Percentiles rank a stretch among this genome's conserved stretches.
Evolutionary conservation across 2,113 vertebrate species (phyloP).

Genomic region (Lepisosteus oculatus): DNA sequence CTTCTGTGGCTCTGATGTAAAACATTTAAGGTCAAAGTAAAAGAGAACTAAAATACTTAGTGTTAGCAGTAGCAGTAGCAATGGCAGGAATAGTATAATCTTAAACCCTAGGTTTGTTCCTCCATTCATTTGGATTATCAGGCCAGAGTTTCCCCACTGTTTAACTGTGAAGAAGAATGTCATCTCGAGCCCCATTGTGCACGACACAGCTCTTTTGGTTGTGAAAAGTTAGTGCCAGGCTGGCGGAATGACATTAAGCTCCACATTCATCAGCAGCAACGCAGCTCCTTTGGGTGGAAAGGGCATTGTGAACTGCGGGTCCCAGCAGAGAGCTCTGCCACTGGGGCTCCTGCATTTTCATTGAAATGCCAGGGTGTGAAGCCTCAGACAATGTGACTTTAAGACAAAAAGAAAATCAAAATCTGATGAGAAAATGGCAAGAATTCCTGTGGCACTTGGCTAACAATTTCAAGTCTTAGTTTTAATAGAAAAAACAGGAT

Average conservation of each 20-base stretch:
- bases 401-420: constrained; percentile 67
- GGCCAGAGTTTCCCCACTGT: not conserved
- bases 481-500: constrained; percentile 87
- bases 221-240: not conserved
- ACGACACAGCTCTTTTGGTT: no score
- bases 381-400: constrained; percentile 80
- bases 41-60: no score
- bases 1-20: no score
- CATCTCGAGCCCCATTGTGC: no score
- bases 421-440: constrained; percentile 83
- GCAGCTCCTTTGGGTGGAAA: constrained; percentile 66
- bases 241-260: constrained; percentile 59
- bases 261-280: constrained; percentile 58
- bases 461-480: constrained; percentile 79
- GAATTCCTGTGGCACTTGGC: constrained; percentile 83
- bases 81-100: no score
- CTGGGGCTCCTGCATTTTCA: constrained; percentile 75
- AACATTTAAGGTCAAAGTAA: no score
- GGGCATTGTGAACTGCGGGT: constrained; percentile 75
- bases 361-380: constrained; percentile 79
- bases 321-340: constrained; percentile 76
- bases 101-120: no score
- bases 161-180: not conserved
- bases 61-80: no score
- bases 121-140: no score